A percentile compares a stretch with the other conserved stretches of the same genome.
phyloP scores from a whole-genome alignment of 2,888 invertebrate genomes.

The Apamea anceps region DNA sequence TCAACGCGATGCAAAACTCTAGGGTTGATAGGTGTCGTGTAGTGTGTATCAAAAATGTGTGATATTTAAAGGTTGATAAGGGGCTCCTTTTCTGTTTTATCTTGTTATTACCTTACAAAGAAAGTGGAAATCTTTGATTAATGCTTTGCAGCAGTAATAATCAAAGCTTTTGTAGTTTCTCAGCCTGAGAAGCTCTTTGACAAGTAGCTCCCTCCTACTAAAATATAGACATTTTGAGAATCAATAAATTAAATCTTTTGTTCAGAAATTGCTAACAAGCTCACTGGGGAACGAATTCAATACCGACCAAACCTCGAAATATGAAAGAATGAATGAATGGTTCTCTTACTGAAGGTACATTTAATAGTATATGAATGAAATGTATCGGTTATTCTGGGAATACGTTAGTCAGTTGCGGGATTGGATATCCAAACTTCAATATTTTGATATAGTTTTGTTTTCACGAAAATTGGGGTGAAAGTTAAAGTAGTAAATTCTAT shows the following conservation, averaged over 20 bases:
- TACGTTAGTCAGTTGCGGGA: slow-evolving; percentile 24
- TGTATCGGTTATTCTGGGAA: slow-evolving; percentile 33
- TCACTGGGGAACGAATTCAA: slow-evolving; percentile 68
- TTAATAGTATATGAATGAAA: slow-evolving; percentile 51
- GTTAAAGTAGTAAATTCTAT: not conserved
- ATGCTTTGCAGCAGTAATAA: not conserved
- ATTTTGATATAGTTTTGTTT: slow-evolving; percentile 12
- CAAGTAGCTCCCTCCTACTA: not conserved
- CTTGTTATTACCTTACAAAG: not conserved
- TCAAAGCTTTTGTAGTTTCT: not conserved
- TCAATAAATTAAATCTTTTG: slow-evolving; percentile 59
- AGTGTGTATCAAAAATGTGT: no score
- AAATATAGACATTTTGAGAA: slow-evolving; percentile 23
- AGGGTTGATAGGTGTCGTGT: no score
- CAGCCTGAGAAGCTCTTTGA: not conserved
- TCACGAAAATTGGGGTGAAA: not conserved
- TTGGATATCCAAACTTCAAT: slow-evolving; percentile 7
- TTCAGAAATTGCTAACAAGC: slow-evolving; percentile 71
- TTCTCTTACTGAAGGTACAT: slow-evolving; percentile 27
- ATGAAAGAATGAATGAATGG: slow-evolving; percentile 55
- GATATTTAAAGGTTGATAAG: no score
- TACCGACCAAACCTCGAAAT: slow-evolving; percentile 49
- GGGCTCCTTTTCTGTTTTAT: no score
- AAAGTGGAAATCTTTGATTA: not conserved
- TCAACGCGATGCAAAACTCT: no score